Conservation (phyloP, 2,113 vertebrate genomes). For the Corvus cornix region DNA sequence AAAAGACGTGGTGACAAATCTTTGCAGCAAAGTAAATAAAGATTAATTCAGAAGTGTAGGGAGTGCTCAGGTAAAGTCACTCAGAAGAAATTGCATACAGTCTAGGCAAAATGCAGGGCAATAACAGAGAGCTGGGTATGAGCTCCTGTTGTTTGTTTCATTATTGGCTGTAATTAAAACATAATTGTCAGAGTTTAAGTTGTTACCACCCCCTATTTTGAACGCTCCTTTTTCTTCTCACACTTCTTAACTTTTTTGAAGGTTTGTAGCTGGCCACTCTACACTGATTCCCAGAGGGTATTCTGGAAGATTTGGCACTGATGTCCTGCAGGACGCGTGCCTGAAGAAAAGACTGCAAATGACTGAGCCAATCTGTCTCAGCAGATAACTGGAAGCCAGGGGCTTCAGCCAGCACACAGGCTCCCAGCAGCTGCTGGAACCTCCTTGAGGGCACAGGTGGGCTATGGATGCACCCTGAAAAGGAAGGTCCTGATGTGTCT, state of each 20-base stretch:
- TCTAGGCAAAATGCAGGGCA: neutral
- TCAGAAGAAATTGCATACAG: neutral
- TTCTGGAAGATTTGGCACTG: neutral
- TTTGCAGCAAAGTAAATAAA: slow-evolving; percentile 45
- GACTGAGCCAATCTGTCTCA: neutral
- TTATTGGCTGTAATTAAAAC: neutral
- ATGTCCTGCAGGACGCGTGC: neutral
- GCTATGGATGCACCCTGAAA: neutral
- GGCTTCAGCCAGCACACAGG: neutral
- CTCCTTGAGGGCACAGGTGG: neutral
- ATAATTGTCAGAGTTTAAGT: neutral
- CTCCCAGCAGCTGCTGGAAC: neutral
- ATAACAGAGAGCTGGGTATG: neutral
- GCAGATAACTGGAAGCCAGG: neutral
- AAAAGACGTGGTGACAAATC: neutral
- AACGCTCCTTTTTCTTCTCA: neutral
- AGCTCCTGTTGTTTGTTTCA: neutral
- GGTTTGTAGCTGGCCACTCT: neutral
- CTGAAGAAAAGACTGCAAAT: neutral
- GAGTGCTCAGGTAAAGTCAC: neutral
- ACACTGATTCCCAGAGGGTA: neutral
- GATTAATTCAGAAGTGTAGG: slow-evolving; percentile 18
- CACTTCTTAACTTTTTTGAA: neutral
- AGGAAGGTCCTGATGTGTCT: neutral
- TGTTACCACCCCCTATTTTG: neutral